A percentile compares a stretch with the other conserved stretches of the same genome.
Evolutionary conservation across 2,888 invertebrate genomes (phyloP).

Genomic region (Ectemnius cavifrons): DNA sequence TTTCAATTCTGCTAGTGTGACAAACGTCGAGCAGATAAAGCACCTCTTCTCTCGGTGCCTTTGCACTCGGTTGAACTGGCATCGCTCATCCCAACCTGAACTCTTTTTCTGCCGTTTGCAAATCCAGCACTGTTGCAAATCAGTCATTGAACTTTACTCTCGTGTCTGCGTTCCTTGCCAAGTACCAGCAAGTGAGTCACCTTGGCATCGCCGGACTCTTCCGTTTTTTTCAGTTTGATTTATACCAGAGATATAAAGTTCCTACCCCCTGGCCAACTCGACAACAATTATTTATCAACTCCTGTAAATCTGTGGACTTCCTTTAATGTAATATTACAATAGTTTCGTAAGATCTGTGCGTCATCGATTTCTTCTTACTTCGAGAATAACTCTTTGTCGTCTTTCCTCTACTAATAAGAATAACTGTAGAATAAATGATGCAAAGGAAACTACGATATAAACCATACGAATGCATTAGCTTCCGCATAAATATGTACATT

Average conservation of each 20-base stretch:
- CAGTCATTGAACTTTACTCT: slow-evolving; percentile 51
- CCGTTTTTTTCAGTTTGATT: neutral
- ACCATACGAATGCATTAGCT: too few species aligned
- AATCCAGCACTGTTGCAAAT: slow-evolving; percentile 49
- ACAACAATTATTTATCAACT: too few species aligned
- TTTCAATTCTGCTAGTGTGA: slow-evolving; percentile 53
- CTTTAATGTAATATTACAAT: too few species aligned
- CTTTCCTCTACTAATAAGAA: too few species aligned
- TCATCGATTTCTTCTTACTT: too few species aligned
- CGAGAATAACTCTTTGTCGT: too few species aligned
- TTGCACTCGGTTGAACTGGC: slow-evolving; percentile 44
- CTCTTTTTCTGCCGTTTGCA: slow-evolving; percentile 37
- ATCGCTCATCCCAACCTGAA: slow-evolving; percentile 17
- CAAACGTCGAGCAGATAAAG: slow-evolving; percentile 42
- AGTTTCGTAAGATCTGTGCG: too few species aligned
- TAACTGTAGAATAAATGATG: too few species aligned
- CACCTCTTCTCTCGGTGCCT: slow-evolving; percentile 35
- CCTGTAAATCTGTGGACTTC: too few species aligned
- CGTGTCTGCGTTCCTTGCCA: slow-evolving; percentile 42
- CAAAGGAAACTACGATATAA: too few species aligned
- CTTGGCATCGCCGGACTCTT: slow-evolving; percentile 4
- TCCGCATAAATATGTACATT: too few species aligned
- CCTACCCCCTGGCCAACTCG: too few species aligned
- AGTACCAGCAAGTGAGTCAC: slow-evolving; percentile 37
- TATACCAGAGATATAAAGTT: neutral